phyloP scores from a whole-genome alignment of 1,140 invertebrate species.

The Odontomachus brunneus region DNA sequence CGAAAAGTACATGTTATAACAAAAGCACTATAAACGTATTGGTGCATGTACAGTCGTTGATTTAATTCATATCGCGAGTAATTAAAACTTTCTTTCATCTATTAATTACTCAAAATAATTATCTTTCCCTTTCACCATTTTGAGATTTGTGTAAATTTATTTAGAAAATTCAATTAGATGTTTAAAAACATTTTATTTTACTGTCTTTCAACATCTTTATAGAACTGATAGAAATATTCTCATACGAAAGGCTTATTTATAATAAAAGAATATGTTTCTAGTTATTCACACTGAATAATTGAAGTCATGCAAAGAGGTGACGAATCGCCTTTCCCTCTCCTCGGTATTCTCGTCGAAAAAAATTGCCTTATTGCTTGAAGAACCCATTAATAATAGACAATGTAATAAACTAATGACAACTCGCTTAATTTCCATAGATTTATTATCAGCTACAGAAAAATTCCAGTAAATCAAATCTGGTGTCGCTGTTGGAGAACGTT shows the following conservation, averaged over 20 bases:
- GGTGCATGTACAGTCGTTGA: not conserved
- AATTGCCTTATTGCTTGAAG: not conserved
- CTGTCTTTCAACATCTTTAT: no score
- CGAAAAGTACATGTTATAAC: not conserved
- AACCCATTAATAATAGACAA: not conserved
- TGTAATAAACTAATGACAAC: not conserved
- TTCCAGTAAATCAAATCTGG: slow-evolving; percentile 38
- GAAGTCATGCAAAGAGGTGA: not conserved
- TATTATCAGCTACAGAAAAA: slow-evolving; percentile 4
- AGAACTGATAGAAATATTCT: no score
- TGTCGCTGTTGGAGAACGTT: no score
- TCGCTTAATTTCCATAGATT: slow-evolving; percentile 30
- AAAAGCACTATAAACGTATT: no score
- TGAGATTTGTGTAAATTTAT: no score
- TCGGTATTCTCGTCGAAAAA: slow-evolving; percentile 15
- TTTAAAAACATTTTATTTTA: no score
- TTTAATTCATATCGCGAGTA: not conserved
- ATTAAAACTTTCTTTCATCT: not conserved
- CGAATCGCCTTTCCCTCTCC: not conserved
- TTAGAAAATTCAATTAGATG: no score
- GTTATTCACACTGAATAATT: no score
- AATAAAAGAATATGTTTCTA: no score
- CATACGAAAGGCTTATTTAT: no score
- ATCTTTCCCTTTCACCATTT: no score
- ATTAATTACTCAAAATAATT: no score